phyloP scores from a whole-genome alignment of 2,797 vertebrate genomes.

The Podargus strigoides region DNA sequence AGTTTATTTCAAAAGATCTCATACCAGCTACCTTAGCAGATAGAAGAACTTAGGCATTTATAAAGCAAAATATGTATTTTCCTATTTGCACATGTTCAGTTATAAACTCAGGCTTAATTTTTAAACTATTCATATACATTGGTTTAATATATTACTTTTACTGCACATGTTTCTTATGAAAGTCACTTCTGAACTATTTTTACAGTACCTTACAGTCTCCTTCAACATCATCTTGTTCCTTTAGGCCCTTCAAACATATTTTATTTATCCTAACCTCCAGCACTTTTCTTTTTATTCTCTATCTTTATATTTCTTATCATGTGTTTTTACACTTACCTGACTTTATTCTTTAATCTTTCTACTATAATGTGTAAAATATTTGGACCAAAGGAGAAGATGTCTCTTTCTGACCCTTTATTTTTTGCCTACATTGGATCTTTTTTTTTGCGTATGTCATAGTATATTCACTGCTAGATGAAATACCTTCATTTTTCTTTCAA shows the following conservation, averaged over 20 bases:
- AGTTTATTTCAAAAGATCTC: neutral
- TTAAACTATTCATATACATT: neutral
- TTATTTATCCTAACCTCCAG: conserved; percentile 1
- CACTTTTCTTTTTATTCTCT: neutral
- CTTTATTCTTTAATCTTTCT: conserved; percentile 9
- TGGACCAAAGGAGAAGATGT: too few relatives aligned
- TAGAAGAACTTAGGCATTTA: neutral
- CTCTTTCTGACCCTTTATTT: conserved; percentile 18
- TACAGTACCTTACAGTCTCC: neutral
- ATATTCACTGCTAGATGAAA: conserved; percentile 1
- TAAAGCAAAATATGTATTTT: neutral
- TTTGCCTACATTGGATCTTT: neutral
- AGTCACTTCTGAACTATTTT: neutral
- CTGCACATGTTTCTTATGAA: neutral
- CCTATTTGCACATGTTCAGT: neutral
- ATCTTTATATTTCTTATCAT: neutral
- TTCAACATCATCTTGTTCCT: neutral
- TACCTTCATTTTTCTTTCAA: conserved; percentile 40
- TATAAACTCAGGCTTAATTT: neutral
- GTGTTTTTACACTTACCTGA: neutral
- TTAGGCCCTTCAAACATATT: neutral
- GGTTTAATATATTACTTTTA: neutral
- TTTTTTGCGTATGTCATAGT: neutral
- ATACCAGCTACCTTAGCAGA: neutral
- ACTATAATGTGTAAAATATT: too few relatives aligned